phyloP scores from a whole-genome alignment of 2,888 invertebrate genomes.

The Morpho achilles region DNA sequence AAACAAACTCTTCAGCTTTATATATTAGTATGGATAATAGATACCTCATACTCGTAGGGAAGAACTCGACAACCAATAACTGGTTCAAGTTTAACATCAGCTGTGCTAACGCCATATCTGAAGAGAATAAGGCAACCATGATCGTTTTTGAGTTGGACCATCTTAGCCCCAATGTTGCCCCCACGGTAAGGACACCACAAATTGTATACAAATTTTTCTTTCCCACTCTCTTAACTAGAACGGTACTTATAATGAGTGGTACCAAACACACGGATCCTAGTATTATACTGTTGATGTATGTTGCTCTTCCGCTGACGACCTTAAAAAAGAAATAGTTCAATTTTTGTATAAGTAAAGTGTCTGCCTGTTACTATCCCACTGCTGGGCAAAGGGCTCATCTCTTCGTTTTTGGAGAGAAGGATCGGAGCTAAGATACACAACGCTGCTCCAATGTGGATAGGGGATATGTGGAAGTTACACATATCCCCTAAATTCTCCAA shows the following conservation, averaged over 20 bases:
- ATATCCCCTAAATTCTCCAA: no score
- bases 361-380: no score
- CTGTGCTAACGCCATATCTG: conserved; percentile 42
- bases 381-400: no score
- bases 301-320: conserved; percentile 42
- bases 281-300: conserved; percentile 48
- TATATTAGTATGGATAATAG: no score
- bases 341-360: no score
- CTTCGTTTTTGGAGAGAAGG: no score
- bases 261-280: conserved; percentile 38
- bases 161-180: conserved; percentile 37
- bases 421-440: no score
- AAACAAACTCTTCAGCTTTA: no score
- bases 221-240: conserved; percentile 43
- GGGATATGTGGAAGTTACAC: no score
- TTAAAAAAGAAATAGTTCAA: conserved; percentile 26
- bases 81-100: conserved; percentile 44
- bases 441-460: no score
- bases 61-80: conserved; percentile 41
- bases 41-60: conserved; percentile 51
- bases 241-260: conserved; percentile 40
- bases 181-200: conserved; percentile 34
- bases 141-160: conserved; percentile 45
- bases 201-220: conserved; percentile 43
- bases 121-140: conserved; percentile 48